A percentile compares a stretch with the other conserved stretches of the same genome.
phyloP scores from a whole-genome alignment of 2,888 invertebrate species.

The Drosophila rellima region DNA sequence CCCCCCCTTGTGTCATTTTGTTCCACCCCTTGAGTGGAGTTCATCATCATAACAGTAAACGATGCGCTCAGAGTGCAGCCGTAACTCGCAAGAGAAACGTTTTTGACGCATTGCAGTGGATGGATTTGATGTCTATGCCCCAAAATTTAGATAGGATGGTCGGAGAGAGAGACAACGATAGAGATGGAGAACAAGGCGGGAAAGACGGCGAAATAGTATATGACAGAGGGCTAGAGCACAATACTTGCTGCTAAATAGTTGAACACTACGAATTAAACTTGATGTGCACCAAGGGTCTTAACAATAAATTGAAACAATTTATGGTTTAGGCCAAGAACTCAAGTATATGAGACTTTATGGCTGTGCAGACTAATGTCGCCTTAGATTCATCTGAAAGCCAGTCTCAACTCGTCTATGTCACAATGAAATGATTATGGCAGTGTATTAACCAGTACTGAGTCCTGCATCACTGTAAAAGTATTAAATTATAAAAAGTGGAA shows the following conservation, averaged over 20 bases:
- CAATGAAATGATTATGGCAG: conserved; percentile 6
- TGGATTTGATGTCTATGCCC: conserved; percentile 59
- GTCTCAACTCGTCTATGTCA: neutral
- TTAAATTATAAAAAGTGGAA: neutral
- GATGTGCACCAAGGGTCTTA: conserved; percentile 37
- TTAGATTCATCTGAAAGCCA: conserved; percentile 9
- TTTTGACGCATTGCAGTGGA: conserved; percentile 72
- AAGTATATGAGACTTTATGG: conserved; percentile 28
- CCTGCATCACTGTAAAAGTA: neutral
- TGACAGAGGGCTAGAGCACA: conserved; percentile 12
- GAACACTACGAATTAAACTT: conserved; percentile 54
- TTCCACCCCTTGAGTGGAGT: conserved; percentile 25
- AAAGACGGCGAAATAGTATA: conserved; percentile 1
- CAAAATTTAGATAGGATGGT: conserved; percentile 44
- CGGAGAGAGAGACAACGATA: neutral
- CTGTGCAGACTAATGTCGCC: conserved; percentile 2
- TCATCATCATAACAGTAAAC: conserved; percentile 70
- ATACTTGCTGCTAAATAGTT: conserved; percentile 65
- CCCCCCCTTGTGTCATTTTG: neutral
- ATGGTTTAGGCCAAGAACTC: conserved; percentile 26
- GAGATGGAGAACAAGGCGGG: neutral
- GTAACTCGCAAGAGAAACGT: conserved; percentile 58
- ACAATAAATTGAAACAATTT: conserved; percentile 60
- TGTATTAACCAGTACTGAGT: neutral
- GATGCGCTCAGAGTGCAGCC: conserved; percentile 62